Percentiles rank a stretch among this genome's conserved stretches.
These are phyloP conservation scores for Phocoena phocoena DNA, from an alignment of 2,113 vertebrate species.

Conservation along the genomic window DNA sequence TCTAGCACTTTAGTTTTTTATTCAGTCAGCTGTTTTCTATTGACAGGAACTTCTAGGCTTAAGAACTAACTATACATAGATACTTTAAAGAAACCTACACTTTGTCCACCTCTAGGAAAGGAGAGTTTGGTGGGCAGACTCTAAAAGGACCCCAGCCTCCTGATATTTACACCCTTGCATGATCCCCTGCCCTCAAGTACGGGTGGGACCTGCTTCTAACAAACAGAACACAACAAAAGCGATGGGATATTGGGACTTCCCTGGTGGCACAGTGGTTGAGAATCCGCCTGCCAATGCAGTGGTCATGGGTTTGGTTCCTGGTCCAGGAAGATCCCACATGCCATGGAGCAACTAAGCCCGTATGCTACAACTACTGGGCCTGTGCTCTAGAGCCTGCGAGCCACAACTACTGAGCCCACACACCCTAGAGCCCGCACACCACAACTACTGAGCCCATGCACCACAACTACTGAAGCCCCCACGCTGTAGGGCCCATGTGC, in stretches of 20 bases:
- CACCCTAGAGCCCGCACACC: too few relatives aligned
- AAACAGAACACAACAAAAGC: background rate
- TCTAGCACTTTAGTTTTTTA: conserved; percentile 2
- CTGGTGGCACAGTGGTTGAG: too few relatives aligned
- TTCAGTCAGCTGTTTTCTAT: background rate
- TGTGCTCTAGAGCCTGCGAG: too few relatives aligned
- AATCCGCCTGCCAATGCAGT: too few relatives aligned
- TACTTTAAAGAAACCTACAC: background rate
- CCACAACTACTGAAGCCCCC: too few relatives aligned
- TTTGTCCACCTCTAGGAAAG: background rate
- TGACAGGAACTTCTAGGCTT: background rate
- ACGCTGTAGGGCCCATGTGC: too few relatives aligned
- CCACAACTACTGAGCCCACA: too few relatives aligned
- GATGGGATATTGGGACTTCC: background rate
- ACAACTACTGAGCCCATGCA: too few relatives aligned
- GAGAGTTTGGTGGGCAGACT: background rate
- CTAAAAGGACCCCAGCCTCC: background rate
- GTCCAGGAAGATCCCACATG: too few relatives aligned
- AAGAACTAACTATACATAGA: background rate
- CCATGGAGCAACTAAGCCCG: too few relatives aligned
- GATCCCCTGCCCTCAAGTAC: background rate
- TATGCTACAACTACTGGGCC: too few relatives aligned
- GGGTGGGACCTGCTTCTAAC: background rate
- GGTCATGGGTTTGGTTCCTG: too few relatives aligned
- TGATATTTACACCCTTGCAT: background rate